Conservation (phyloP, 2,888 invertebrate genomes). For the Amphipyra tragopoginis region DNA sequence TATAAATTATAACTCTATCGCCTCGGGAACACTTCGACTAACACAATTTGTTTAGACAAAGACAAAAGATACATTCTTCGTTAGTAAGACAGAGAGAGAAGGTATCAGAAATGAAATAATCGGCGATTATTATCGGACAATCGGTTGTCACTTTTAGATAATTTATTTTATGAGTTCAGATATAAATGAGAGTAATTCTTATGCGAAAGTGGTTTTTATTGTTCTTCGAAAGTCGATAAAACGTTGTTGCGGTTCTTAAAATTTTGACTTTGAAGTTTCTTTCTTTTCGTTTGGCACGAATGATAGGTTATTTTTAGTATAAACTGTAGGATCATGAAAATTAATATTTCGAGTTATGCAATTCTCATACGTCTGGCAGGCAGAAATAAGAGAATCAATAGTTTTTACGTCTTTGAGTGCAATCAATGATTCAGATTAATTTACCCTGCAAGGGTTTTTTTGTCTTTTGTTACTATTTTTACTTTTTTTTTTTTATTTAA, state of each 20-base stretch:
- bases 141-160: constrained; percentile 75
- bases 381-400: too few species aligned
- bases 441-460: too few species aligned
- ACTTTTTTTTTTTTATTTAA: too few species aligned
- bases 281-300: too few species aligned
- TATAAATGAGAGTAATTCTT: constrained; percentile 57
- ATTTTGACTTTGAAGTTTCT: constrained; percentile 13
- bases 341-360: too few species aligned
- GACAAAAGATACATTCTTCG: constrained; percentile 46
- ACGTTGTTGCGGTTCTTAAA: constrained; percentile 23
- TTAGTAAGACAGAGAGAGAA: constrained; percentile 60
- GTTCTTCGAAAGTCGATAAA: constrained; percentile 14
- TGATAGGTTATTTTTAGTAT: too few species aligned
- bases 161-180: constrained; percentile 66
- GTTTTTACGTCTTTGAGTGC: too few species aligned
- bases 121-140: constrained; percentile 78
- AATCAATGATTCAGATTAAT: too few species aligned
- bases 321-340: too few species aligned
- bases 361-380: too few species aligned
- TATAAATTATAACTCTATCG: constrained; percentile 84
- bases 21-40: constrained; percentile 75
- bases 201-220: constrained; percentile 54
- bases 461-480: too few species aligned
- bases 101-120: constrained; percentile 70
- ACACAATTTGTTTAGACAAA: constrained; percentile 70